Conservation (phyloP, 1,140 invertebrate genomes). For the Pteromalus puparum region DNA sequence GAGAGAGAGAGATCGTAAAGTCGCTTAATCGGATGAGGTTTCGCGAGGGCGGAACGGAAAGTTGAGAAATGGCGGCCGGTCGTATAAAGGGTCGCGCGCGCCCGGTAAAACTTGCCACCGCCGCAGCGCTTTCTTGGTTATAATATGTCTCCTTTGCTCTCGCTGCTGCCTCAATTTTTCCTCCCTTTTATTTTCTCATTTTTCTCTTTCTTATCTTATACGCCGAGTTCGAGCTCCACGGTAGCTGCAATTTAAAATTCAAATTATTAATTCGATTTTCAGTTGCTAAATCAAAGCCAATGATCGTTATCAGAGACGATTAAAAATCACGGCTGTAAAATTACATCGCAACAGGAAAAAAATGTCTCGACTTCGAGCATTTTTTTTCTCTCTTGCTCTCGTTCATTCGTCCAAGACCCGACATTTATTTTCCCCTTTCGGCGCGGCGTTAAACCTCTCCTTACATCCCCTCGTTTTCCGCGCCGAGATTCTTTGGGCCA, state of each 20-base stretch:
- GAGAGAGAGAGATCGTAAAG: constrained; percentile 60
- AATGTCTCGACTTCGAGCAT: background rate
- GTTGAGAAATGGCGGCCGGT: constrained; percentile 60
- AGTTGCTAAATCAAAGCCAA: no score
- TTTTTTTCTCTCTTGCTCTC: background rate
- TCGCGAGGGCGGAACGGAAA: constrained; percentile 50
- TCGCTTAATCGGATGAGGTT: constrained; percentile 66
- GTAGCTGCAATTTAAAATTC: background rate
- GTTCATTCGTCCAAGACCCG: background rate
- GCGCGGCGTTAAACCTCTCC: background rate
- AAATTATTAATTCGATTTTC: no score
- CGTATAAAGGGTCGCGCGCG: constrained; percentile 59
- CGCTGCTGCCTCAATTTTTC: constrained; percentile 1
- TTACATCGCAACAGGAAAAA: background rate
- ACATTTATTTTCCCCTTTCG: background rate
- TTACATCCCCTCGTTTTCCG: constrained; percentile 5
- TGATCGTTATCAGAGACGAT: no score
- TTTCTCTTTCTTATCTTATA: background rate
- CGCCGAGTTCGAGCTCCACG: background rate
- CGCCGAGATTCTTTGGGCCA: constrained; percentile 23
- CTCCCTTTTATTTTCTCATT: constrained; percentile 1
- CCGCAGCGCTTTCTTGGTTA: no score
- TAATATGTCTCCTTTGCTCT: background rate
- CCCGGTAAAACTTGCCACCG: constrained; percentile 17
- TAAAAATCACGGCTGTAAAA: no score